A percentile compares a stretch with the other conserved stretches of the same genome.
Conservation (phyloP, 2,888 invertebrate genomes). For the Cephalotes varians region DNA sequence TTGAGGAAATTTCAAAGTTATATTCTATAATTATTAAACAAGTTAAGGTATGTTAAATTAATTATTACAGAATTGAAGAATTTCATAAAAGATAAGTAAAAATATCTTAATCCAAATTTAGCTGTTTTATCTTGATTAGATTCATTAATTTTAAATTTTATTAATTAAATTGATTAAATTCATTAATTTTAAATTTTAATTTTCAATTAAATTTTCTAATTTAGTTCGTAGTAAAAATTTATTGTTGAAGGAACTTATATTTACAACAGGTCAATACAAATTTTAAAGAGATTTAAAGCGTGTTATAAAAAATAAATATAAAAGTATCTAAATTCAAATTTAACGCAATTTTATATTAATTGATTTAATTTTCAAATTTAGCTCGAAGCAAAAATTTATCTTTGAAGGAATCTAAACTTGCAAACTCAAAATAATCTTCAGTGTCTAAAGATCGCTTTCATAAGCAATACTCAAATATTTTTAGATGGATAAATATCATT, state of each 20-base stretch:
- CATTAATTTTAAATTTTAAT: too few species aligned
- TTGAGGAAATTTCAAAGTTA: not conserved
- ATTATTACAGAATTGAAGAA: not conserved
- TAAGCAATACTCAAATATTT: not conserved
- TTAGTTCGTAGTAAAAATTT: not conserved
- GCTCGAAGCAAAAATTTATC: not conserved
- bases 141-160: too few species aligned
- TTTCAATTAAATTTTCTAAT: constrained; percentile 1
- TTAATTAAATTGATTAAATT: too few species aligned
- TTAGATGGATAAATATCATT: too few species aligned
- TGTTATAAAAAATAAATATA: too few species aligned
- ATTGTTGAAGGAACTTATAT: not conserved
- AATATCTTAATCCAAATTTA: not conserved
- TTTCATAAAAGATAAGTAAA: not conserved
- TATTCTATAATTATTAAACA: not conserved
- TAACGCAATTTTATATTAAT: not conserved
- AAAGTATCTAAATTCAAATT: too few species aligned
- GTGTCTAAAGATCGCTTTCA: not conserved
- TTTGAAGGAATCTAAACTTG: not conserved
- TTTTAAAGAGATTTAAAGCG: too few species aligned
- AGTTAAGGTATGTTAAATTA: not conserved
- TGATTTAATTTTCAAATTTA: constrained; percentile 1
- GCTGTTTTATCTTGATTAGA: too few species aligned
- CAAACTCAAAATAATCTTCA: not conserved
- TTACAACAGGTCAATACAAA: too few species aligned